Percentiles rank a stretch among this genome's conserved stretches.
phyloP scores from a whole-genome alignment of 2,888 invertebrate genomes.

The Anticlea derivata region DNA sequence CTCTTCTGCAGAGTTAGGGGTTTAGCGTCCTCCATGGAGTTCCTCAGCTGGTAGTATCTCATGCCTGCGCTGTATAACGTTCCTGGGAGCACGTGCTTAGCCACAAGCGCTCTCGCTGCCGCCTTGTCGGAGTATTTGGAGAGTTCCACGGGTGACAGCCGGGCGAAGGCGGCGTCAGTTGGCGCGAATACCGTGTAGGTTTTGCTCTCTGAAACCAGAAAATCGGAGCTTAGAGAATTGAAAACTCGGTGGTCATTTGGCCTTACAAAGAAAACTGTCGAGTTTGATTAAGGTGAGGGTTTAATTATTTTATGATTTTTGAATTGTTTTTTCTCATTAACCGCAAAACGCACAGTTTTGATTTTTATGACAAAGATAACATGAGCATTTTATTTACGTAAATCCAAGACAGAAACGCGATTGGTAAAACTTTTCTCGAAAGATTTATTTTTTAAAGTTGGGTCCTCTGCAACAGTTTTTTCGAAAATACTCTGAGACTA shows the following conservation, averaged over 20 bases:
- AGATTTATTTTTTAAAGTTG: too few species aligned
- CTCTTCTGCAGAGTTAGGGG: constrained; percentile 92
- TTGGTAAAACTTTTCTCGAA: too few species aligned
- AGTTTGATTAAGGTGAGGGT: background rate
- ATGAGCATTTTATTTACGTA: too few species aligned
- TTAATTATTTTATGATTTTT: too few species aligned
- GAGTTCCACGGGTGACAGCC: constrained; percentile 84
- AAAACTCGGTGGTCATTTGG: too few species aligned
- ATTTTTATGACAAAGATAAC: too few species aligned
- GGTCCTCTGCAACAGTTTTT: too few species aligned
- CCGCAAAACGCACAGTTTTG: too few species aligned
- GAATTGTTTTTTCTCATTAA: too few species aligned
- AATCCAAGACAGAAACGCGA: too few species aligned
- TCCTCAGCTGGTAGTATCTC: constrained; percentile 93
- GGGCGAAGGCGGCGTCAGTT: constrained; percentile 91
- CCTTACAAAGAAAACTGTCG: too few species aligned
- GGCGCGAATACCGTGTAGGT: constrained; percentile 94
- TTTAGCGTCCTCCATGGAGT: constrained; percentile 89
- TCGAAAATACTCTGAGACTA: too few species aligned
- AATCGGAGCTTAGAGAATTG: background rate
- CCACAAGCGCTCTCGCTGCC: constrained; percentile 88
- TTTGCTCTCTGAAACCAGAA: constrained; percentile 86
- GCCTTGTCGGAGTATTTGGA: constrained; percentile 85
- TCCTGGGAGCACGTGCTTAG: constrained; percentile 90
- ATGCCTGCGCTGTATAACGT: constrained; percentile 93